Evolutionary conservation across 1,140 invertebrate genomes (phyloP), one percentile per base, ranked within the genome.

Genomic region (Berghia stephanieae): DNA sequence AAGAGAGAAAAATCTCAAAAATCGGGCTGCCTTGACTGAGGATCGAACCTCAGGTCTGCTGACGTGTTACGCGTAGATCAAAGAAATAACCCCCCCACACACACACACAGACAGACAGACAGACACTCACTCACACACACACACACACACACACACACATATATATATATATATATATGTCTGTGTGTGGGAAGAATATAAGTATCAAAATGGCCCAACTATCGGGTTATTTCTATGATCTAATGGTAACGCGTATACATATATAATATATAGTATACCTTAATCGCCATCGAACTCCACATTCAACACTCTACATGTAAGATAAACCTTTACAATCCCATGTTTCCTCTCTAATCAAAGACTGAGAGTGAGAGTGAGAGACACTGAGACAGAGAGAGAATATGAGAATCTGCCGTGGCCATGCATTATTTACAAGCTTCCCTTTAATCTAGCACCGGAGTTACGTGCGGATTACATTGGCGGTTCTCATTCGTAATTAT

Each of bases 281-380:
- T 16, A 5, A 13, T n/a, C 31, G 34, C 36, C 0, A 21, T 6
- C 36, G 0, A 2, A 0, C n/a, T 68, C 27, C 8, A 16, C 24
- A 31, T 38, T 21, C 63, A 67, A 18, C 36, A 3, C 13, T 4
- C 63, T 38, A 34, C 36, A 34, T 38, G 34, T 38, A 34, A 67
- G 3, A 66, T 3, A 73, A 43, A 52, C 71, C 49, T 38, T 43
- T 43, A 71, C 69, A 71, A 8, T 43, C 44, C 36, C n/a, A 67
- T 38, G 42, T 38, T 38, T 38, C 36, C 63, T 38, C 63, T 38
- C 63, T 38, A 34, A 63, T 34, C 27, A 27, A 27, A 36, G n/a
- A 57, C 46, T 21, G 31, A 69, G 31, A n/a, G 8, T 52, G 31
- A 24, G 46, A 67, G 3, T 38, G 21, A 38, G 2, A 42, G 21